These are phyloP conservation scores for Paelopatides confundens DNA, from an alignment of 53 echinoderm and acorn worm genomes.

Conservation along the genomic window DNA sequence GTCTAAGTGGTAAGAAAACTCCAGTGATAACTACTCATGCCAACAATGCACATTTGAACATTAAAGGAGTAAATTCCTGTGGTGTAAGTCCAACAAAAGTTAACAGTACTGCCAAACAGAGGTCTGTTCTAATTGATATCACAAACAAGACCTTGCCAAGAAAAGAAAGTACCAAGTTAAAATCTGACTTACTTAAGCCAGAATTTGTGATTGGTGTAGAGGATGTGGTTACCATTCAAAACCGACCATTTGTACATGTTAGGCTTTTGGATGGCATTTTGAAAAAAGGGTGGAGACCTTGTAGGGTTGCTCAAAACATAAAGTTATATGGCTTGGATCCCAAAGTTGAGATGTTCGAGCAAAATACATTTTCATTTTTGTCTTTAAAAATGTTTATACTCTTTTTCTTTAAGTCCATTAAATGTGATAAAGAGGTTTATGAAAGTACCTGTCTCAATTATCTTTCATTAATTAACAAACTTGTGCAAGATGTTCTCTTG, in stretches of 20 bases:
- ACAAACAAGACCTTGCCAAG: neutral
- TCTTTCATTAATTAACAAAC: neutral
- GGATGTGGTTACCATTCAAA: neutral
- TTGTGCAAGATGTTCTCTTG: neutral
- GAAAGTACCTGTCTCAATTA: neutral
- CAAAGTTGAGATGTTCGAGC: neutral
- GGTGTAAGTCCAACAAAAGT: too few relatives aligned
- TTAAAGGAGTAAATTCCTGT: too few relatives aligned
- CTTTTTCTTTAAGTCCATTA: neutral
- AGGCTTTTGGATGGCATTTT: neutral
- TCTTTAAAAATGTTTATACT: neutral
- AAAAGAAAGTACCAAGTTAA: neutral
- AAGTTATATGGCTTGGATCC: neutral
- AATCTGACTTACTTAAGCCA: neutral
- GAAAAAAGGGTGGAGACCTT: neutral
- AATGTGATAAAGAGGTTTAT: neutral
- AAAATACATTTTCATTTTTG: neutral
- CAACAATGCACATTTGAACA: too few relatives aligned
- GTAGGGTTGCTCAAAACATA: neutral
- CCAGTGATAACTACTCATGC: too few relatives aligned
- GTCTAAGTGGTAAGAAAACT: too few relatives aligned
- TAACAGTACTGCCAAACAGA: too few relatives aligned
- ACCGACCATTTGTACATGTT: neutral
- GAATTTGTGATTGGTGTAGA: conserved; percentile 1
- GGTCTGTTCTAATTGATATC: neutral